Percentiles rank a stretch among this genome's conserved stretches.
These are phyloP conservation scores for Chaetodon trifasciatus DNA, from an alignment of 2,797 vertebrate species.

Conservation along the genomic window DNA sequence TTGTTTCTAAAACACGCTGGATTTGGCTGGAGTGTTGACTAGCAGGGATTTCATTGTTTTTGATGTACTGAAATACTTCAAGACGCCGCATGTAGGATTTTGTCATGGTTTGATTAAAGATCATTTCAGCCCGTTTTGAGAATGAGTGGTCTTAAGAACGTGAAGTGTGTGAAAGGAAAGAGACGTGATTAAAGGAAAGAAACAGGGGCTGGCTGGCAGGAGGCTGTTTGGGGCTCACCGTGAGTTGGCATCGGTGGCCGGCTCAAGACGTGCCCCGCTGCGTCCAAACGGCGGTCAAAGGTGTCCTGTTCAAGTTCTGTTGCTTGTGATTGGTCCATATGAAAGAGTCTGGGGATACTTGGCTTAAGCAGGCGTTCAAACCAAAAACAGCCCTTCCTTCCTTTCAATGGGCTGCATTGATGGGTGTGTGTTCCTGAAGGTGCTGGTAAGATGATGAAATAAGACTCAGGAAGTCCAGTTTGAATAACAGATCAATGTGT, in stretches of 20 bases:
- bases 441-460: neutral
- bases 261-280: neutral
- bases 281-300: neutral
- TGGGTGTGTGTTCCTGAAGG: neutral
- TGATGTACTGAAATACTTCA: slow-evolving; percentile 23
- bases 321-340: neutral
- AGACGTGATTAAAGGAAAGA: neutral
- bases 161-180: slow-evolving; percentile 9
- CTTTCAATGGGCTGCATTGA: neutral
- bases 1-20: slow-evolving; percentile 49
- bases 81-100: slow-evolving; percentile 44
- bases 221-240: slow-evolving; percentile 1
- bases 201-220: neutral
- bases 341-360: neutral
- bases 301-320: neutral
- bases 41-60: slow-evolving; percentile 63
- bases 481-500: neutral
- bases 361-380: neutral
- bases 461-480: neutral
- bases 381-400: neutral
- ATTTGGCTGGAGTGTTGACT: slow-evolving; percentile 65
- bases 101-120: slow-evolving; percentile 45
- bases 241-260: slow-evolving; percentile 8
- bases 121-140: slow-evolving; percentile 13
- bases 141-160: slow-evolving; percentile 13